Base-by-base conservation (phyloP, 2,888 invertebrate genomes). In the Buathra laborator region DNA sequence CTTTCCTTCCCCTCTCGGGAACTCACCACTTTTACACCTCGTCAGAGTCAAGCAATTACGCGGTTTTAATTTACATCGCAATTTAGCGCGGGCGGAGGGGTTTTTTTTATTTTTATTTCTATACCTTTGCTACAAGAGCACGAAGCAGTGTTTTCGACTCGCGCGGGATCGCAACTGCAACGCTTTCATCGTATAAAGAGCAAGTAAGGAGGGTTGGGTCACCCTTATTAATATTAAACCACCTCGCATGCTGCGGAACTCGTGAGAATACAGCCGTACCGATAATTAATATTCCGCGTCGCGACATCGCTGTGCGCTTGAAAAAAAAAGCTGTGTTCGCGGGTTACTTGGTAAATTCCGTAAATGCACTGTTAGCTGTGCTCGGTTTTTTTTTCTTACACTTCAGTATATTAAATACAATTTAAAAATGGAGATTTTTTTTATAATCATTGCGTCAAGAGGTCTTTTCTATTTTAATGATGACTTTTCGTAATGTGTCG, bases 61-160 rank as follows among this genome's bases (percentile, higher is more conserved):
- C 81, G 70, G 64, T 84, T 84, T 83, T 78, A 48, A 86, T 84
- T 86, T 81, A 72, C 83, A 84, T 81, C 48, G 81, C 77, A 71
- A 78, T 86, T 81, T 81, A 81, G 51, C 79, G 51, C 48, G 48
- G 12, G 48, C 3, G 48, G 48, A 48, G 3, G 12, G 48, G 12
- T 62, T 64, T 51, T 64, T 92, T 91, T 90, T 90, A n/a, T 89
- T 90, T 89, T 88, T 87, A 87, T 88, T 90, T 89, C 89, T 89
- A 19, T 16, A 56, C 14, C 24, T 67, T 71, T 24, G 51, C 19
- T 51, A 62, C 37, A 77, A 84, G 72, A 84, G 72, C 51, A 19
- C 12, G 59, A 24, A 48, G 62, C 19, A 12, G 19, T 9, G 16
- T 71, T 68, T 29, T 70, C 19, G 62, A 48, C 37, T 64, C 16